Evolutionary conservation across 2,888 invertebrate species (phyloP), one percentile per base, ranked within the genome.

Genomic region (Xanthia togata): DNA sequence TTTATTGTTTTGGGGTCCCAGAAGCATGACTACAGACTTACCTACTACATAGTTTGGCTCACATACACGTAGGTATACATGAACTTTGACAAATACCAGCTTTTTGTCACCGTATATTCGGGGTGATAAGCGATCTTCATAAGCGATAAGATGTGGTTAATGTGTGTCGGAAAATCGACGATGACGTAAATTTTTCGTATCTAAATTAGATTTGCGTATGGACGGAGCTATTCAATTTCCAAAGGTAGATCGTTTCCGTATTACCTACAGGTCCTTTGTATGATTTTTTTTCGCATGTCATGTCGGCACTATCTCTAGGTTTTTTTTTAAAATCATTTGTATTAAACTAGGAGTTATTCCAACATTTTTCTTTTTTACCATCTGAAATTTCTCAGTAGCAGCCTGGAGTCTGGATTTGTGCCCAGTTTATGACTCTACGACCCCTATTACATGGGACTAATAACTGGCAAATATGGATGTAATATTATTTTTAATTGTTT

Each of bases 131-230:
- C 23, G 63, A 78, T 55, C 47, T 31, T 70, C 55, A 47, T n/a
- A n/a, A 41, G 31, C 31, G 79, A 77, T 77, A 79, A 79, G 47
- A 55, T 31, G 26, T n/a, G n/a, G 38, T 55, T 44, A 53, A 76
- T 78, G 62, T 78, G 20, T 63, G 62, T 55, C 31, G 38, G 59
- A 65, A 79, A 70, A 47, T 60, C 64, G 41, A 17, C 17, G 59
- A n/a, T 65, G 75, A 59, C 31, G 59, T 81, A 75, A 65, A 75
- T 81, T 74, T 76, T 68, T 69, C 38, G 17, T 81, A 53, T 69
- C 60, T 75, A 75, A 81, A 79, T 75, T 74, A 64, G n/a, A 80
- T 80, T 69, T 81, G 20, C 44, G 55, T 64, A 64, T 6, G 20
- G 8, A 63, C 38, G 38, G 12, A 47, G 57, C 63, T 55, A 55